A percentile compares a stretch with the other conserved stretches of the same genome.
These are phyloP conservation scores for Tetragonula carbonaria DNA, from an alignment of 2,888 invertebrate genomes.

Conservation along the genomic window DNA sequence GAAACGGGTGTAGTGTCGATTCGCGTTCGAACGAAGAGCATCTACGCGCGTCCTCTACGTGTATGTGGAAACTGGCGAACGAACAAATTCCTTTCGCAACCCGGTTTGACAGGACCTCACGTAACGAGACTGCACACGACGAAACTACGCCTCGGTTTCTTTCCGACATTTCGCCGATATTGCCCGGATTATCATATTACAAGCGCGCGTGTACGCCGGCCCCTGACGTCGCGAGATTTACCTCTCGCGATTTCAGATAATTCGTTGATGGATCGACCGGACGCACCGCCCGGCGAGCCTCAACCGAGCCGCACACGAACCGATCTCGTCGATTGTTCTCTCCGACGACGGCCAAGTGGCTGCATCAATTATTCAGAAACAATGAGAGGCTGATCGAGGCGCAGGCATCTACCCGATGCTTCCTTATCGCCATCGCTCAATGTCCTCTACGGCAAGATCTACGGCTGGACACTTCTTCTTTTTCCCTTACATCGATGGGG, in stretches of 20 bases:
- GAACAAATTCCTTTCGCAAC: conserved; percentile 45
- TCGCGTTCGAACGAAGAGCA: conserved; percentile 19
- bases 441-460: conserved; percentile 43
- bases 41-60: neutral
- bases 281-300: conserved; percentile 6
- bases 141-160: conserved; percentile 31
- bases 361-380: conserved; percentile 72
- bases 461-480: neutral
- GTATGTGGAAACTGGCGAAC: conserved; percentile 33
- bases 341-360: conserved; percentile 31
- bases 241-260: conserved; percentile 58
- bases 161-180: conserved; percentile 63
- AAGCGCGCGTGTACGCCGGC: conserved; percentile 33
- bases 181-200: conserved; percentile 68
- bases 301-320: conserved; percentile 50
- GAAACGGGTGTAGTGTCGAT: conserved; percentile 2
- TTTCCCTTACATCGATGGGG: neutral
- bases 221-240: conserved; percentile 50
- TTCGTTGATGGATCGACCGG: conserved; percentile 54
- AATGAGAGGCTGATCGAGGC: conserved; percentile 59
- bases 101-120: conserved; percentile 6
- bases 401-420: conserved; percentile 29
- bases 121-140: conserved; percentile 43
- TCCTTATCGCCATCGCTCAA: conserved; percentile 65
- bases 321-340: conserved; percentile 46